Evolutionary conservation across 2,888 invertebrate genomes (phyloP).

Genomic region (Tipula helvola): DNA sequence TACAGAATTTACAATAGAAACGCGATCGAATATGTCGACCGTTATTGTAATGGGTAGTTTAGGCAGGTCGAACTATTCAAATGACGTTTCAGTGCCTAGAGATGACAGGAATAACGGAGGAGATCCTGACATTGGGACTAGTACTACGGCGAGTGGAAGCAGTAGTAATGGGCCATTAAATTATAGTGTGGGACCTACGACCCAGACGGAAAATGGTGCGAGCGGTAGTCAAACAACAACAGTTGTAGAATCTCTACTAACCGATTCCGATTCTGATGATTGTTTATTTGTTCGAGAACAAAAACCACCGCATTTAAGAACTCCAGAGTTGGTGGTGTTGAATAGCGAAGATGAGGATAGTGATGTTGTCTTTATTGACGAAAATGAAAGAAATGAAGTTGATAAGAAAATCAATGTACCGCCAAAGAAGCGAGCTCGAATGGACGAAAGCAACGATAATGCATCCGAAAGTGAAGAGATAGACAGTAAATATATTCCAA

Average conservation of each 20-base stretch:
- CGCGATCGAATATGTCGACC: slow-evolving; percentile 14
- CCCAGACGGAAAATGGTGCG: not conserved
- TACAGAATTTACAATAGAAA: slow-evolving; percentile 16
- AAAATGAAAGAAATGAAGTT: slow-evolving; percentile 10
- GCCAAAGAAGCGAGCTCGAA: not conserved
- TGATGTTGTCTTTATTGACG: slow-evolving; percentile 31
- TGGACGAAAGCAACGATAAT: not conserved
- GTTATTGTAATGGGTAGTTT: slow-evolving; percentile 16
- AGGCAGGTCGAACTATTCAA: not conserved
- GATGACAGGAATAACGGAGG: not conserved
- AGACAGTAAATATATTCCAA: not conserved
- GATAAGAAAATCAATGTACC: not conserved
- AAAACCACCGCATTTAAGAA: slow-evolving; percentile 35
- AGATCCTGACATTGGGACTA: not conserved
- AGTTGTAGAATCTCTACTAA: not conserved
- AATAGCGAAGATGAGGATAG: slow-evolving; percentile 32
- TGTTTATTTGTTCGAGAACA: slow-evolving; percentile 33
- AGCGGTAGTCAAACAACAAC: not conserved
- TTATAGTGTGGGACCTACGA: not conserved
- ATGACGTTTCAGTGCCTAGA: not conserved
- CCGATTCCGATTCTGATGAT: slow-evolving; percentile 24
- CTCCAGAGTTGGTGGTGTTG: slow-evolving; percentile 32
- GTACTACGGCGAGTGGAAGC: not conserved
- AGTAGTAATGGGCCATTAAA: not conserved
- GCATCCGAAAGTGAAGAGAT: not conserved